Percentiles rank a stretch among this genome's conserved stretches.
Conservation (phyloP, 2,113 vertebrate genomes). For the Dinomys branickii region DNA sequence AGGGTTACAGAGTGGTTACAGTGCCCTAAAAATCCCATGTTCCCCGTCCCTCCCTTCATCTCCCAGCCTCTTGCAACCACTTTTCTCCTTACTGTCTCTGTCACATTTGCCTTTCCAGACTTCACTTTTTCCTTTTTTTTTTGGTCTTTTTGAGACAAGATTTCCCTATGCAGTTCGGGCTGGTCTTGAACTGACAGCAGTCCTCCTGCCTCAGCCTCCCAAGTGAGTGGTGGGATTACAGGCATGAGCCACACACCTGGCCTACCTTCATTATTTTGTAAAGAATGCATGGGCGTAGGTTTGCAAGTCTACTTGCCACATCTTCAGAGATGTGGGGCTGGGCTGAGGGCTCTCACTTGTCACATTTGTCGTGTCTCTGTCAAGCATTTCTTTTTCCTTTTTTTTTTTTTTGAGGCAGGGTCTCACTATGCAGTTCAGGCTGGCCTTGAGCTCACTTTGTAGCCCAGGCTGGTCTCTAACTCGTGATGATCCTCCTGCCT, state of each 20-base stretch:
- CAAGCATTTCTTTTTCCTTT: too few relatives aligned
- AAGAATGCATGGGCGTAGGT: not conserved
- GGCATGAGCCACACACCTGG: not conserved
- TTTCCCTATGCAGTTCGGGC: not conserved
- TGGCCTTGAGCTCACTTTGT: too few relatives aligned
- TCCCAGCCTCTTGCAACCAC: not conserved
- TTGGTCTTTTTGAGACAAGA: not conserved
- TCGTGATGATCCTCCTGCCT: too few relatives aligned
- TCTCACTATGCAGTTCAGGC: too few relatives aligned
- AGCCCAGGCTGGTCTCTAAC: too few relatives aligned
- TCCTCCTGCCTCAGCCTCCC: not conserved
- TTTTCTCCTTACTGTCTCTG: not conserved
- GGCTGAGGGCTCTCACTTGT: not conserved
- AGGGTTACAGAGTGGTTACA: not conserved
- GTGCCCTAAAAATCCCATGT: not conserved
- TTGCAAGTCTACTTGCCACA: not conserved
- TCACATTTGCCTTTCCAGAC: not conserved
- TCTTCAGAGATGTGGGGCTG: not conserved
- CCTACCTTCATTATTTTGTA: not conserved
- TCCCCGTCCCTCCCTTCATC: not conserved
- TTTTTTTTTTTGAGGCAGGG: too few relatives aligned
- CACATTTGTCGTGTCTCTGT: not conserved
- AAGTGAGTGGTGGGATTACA: not conserved
- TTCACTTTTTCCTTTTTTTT: not conserved
- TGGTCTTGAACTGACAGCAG: not conserved